phyloP scores from a whole-genome alignment of 2,797 vertebrate species.

The Lepilemur ruficaudatus region DNA sequence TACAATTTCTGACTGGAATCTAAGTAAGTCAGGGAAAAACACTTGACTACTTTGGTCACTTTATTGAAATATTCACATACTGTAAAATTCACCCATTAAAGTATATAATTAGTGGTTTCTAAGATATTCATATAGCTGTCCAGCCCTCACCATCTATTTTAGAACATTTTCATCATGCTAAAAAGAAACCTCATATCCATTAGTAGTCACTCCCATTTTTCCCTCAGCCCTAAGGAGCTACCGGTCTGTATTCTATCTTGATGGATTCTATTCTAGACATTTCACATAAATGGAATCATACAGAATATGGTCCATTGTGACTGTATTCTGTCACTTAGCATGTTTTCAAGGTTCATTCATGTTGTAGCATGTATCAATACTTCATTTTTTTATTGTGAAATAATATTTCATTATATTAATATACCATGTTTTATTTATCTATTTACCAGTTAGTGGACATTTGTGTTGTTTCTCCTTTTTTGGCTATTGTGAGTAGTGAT shows the following conservation, averaged over 20 bases:
- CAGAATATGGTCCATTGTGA: not conserved
- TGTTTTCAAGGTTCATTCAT: not conserved
- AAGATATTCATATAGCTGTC: not conserved
- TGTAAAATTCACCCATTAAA: not conserved
- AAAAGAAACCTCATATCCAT: not conserved
- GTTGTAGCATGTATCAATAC: not conserved
- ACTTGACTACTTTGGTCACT: not conserved
- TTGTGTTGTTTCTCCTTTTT: not conserved
- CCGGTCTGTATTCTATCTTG: not conserved
- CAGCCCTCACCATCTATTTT: not conserved
- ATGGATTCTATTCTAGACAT: not conserved
- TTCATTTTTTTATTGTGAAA: not conserved
- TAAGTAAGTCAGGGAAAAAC: constrained; percentile 87
- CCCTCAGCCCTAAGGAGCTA: not conserved
- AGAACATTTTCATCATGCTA: not conserved
- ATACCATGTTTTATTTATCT: not conserved
- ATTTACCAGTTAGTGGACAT: not conserved
- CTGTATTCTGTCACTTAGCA: not conserved
- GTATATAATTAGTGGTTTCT: not conserved
- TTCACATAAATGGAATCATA: not conserved
- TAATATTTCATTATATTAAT: not conserved
- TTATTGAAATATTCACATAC: not conserved
- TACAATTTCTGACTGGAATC: constrained; percentile 97
- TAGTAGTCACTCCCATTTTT: not conserved
- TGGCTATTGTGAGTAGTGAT: not conserved